These are phyloP conservation scores for Hemiprocne comata DNA, from an alignment of 2,113 vertebrate species.

Conservation along the genomic window DNA sequence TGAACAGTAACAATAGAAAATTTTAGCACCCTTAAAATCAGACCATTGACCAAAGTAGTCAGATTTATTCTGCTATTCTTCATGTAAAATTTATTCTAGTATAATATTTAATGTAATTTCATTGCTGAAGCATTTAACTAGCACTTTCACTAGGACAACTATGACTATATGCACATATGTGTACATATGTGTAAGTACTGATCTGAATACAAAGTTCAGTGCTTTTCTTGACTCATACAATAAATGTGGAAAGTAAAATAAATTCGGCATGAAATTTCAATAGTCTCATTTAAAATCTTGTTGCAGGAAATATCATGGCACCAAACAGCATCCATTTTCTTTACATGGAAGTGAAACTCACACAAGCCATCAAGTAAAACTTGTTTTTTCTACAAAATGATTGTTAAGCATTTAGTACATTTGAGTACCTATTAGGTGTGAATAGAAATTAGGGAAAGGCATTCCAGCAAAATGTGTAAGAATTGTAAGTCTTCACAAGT, in stretches of 20 bases:
- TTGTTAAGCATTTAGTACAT: background rate
- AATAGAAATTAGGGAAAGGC: background rate
- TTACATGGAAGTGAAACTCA: background rate
- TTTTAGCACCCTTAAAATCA: background rate
- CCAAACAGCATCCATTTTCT: background rate
- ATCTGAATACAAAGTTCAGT: background rate
- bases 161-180: background rate
- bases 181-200: background rate
- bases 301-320: background rate
- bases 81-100: background rate
- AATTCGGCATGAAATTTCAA: background rate
- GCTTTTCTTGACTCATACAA: background rate
- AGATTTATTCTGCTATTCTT: background rate
- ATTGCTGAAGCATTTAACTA: background rate
- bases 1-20: background rate
- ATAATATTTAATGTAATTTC: background rate
- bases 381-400: background rate
- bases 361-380: background rate
- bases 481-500: background rate
- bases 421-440: background rate
- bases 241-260: background rate
- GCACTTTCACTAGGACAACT: background rate
- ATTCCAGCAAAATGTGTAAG: background rate
- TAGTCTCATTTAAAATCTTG: background rate
- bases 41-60: background rate